A percentile compares a stretch with the other conserved stretches of the same genome.
phyloP scores from a whole-genome alignment of 2,888 invertebrate species.

The Agrypnus murinus region DNA sequence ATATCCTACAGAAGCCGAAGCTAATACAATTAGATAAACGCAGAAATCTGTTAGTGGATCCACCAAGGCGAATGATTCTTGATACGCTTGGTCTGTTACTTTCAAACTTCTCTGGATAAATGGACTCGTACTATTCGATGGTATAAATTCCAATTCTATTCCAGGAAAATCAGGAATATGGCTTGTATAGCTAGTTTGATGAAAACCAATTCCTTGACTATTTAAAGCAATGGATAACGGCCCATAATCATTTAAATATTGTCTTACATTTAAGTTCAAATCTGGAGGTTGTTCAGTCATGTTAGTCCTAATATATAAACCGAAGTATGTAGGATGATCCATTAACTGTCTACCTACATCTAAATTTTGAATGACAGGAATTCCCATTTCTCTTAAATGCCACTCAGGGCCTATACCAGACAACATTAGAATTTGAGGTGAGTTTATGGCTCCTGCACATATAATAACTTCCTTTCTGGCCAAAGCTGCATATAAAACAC shows the following conservation, averaged over 20 bases:
- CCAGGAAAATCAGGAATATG: conserved; percentile 56
- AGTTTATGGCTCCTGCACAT: conserved; percentile 84
- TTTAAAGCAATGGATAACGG: conserved; percentile 55
- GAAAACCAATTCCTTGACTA: conserved; percentile 55
- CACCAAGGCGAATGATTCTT: too few species aligned
- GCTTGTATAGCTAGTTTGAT: conserved; percentile 52
- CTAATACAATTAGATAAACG: conserved; percentile 55
- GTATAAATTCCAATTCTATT: conserved; percentile 68
- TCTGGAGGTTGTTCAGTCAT: conserved; percentile 39
- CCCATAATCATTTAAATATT: conserved; percentile 56
- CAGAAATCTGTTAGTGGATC: conserved; percentile 51
- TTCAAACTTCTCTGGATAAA: conserved; percentile 52
- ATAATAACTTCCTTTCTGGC: conserved; percentile 82
- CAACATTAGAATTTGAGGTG: conserved; percentile 61
- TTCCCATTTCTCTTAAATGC: conserved; percentile 54
- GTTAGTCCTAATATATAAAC: conserved; percentile 75
- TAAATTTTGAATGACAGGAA: conserved; percentile 57
- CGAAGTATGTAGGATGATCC: conserved; percentile 83
- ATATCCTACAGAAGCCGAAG: conserved; percentile 60
- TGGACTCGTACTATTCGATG: conserved; percentile 68
- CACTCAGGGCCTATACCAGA: conserved; percentile 62
- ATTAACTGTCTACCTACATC: conserved; percentile 67
- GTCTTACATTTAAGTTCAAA: conserved; percentile 43
- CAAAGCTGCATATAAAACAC: conserved; percentile 69
- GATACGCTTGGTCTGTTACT: conserved; percentile 56